A percentile compares a stretch with the other conserved stretches of the same genome.
phyloP scores from a whole-genome alignment of 2,888 invertebrate species.

The Eupithecia abbreviata region DNA sequence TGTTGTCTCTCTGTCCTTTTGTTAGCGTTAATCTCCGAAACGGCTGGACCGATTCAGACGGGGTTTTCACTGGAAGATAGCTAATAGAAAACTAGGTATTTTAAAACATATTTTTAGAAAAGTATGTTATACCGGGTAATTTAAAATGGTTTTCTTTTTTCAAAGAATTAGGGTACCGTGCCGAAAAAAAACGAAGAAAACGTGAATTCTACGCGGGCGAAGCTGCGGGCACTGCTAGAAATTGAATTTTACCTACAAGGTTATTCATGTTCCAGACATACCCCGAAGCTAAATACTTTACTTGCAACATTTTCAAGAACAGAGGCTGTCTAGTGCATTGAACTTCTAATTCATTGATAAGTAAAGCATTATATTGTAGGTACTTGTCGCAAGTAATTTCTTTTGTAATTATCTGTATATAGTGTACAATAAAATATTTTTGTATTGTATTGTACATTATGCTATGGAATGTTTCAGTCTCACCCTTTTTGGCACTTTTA shows the following conservation, averaged over 20 bases:
- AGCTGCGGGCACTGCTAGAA: not conserved
- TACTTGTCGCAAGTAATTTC: too few species aligned
- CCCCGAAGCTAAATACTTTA: constrained; percentile 16
- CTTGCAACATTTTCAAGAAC: constrained; percentile 9
- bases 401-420: too few species aligned
- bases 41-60: not conserved
- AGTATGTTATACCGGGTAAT: too few species aligned
- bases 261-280: constrained; percentile 7
- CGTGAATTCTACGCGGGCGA: not conserved
- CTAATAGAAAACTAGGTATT: not conserved
- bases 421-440: too few species aligned
- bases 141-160: too few species aligned
- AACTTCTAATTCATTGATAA: constrained; percentile 15
- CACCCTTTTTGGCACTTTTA: not conserved
- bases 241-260: not conserved
- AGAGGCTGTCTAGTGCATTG: constrained; percentile 15
- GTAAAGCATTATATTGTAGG: not conserved
- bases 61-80: not conserved
- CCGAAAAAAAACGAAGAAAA: not conserved
- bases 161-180: not conserved
- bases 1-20: not conserved
- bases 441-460: not conserved
- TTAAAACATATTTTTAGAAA: too few species aligned
- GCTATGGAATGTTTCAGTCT: not conserved
- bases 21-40: not conserved